Evolutionary conservation across 2,888 invertebrate genomes (phyloP).

Genomic region (Pediacus dermestoides): DNA sequence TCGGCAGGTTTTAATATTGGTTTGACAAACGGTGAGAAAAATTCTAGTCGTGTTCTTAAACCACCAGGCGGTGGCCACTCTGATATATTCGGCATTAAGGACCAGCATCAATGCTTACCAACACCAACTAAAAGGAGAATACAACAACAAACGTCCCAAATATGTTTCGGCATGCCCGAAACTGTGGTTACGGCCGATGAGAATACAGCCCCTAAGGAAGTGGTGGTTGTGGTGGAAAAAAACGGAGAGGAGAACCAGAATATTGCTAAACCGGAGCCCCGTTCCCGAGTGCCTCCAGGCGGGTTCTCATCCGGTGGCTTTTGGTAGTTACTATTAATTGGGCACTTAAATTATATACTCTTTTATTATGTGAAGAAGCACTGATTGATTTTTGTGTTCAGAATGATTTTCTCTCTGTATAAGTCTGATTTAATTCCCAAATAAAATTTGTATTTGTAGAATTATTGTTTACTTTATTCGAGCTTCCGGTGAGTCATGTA

Average conservation of each 20-base stretch:
- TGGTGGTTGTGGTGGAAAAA: no score
- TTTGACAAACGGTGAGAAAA: conserved; percentile 37
- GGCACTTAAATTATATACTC: no score
- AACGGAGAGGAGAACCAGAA: conserved; percentile 7
- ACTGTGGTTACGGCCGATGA: conserved; percentile 13
- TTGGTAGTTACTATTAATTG: no score
- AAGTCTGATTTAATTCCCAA: no score
- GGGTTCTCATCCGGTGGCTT: conserved; percentile 40
- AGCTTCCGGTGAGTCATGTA: no score
- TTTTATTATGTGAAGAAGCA: no score
- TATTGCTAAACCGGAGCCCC: background rate
- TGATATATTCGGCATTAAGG: conserved; percentile 43
- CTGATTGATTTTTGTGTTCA: no score
- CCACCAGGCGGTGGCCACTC: conserved; percentile 52
- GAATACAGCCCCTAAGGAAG: conserved; percentile 19
- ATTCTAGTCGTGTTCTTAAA: conserved; percentile 49
- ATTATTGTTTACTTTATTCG: no score
- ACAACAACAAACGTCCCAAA: conserved; percentile 10
- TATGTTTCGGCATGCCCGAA: conserved; percentile 16
- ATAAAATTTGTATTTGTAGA: no score
- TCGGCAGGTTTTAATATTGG: conserved; percentile 34
- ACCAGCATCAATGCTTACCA: conserved; percentile 9
- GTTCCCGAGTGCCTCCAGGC: conserved; percentile 37
- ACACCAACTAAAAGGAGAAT: conserved; percentile 15
- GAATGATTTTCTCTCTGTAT: no score